phyloP scores from a whole-genome alignment of 2,888 invertebrate species.

The Stenotaenia linearis region DNA sequence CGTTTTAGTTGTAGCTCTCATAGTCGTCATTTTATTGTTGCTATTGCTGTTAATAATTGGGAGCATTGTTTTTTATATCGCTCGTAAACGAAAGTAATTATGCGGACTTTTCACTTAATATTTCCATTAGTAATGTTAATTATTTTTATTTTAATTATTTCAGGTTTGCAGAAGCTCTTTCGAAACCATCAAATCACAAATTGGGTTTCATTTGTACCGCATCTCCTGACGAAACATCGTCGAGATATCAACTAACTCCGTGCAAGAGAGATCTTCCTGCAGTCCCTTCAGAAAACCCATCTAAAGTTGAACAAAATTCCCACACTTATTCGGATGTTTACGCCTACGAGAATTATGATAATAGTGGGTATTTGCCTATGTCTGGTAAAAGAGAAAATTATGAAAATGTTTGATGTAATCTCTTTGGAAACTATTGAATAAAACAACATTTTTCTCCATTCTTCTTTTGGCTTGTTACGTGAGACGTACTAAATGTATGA shows the following conservation, averaged over 20 bases:
- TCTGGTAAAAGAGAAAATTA: neutral
- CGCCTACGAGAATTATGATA: neutral
- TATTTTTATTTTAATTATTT: neutral
- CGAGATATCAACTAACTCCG: neutral
- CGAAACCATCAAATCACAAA: neutral
- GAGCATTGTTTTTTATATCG: no score
- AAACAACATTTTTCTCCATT: no score
- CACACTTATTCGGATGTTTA: neutral
- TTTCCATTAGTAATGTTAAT: no score
- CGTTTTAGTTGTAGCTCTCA: neutral
- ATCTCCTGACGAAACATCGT: neutral
- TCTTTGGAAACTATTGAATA: no score
- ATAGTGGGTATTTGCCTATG: neutral
- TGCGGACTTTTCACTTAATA: no score
- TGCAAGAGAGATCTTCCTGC: neutral
- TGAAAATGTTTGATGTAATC: neutral
- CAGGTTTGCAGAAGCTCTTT: neutral
- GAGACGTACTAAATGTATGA: no score
- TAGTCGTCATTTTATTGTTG: neutral
- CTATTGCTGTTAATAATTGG: neutral
- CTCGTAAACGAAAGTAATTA: no score
- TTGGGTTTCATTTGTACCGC: neutral
- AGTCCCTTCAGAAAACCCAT: neutral
- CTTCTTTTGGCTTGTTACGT: no score
- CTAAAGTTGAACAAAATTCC: neutral